Evolutionary conservation across 2,888 invertebrate species (phyloP).

Genomic region (Siphonodentalium dalli): DNA sequence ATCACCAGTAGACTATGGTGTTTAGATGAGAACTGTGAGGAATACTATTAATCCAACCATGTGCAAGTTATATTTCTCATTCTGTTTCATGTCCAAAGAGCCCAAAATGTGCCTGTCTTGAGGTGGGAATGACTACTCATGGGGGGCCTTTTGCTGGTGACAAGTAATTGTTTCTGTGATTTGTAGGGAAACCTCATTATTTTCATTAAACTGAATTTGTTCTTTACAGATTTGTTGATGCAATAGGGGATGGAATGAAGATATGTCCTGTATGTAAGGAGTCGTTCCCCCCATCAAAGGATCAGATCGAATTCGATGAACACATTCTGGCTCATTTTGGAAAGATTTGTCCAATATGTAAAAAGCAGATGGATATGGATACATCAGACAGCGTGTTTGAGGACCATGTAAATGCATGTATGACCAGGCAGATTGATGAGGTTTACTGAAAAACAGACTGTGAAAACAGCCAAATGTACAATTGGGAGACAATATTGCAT

Average conservation of each 20-base stretch:
- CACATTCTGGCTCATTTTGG: constrained; percentile 51
- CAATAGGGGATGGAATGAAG: constrained; percentile 47
- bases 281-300: constrained; percentile 39
- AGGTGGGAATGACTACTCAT: too few relatives aligned
- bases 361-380: constrained; percentile 35
- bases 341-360: constrained; percentile 51
- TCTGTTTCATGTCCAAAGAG: too few relatives aligned
- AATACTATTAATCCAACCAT: too few relatives aligned
- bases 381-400: constrained; percentile 36
- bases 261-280: constrained; percentile 46
- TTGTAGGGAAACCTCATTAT: not conserved
- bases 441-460: too few relatives aligned
- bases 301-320: constrained; percentile 40
- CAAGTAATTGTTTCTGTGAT: not conserved
- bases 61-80: too few relatives aligned
- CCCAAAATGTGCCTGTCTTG: too few relatives aligned
- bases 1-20: too few relatives aligned
- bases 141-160: too few relatives aligned
- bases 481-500: too few relatives aligned
- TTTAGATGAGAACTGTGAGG: too few relatives aligned
- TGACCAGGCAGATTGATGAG: constrained; percentile 15
- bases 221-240: constrained; percentile 43
- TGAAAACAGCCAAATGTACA: too few relatives aligned
- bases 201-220: constrained; percentile 1
- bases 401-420: constrained; percentile 42